These are phyloP conservation scores for Vultur gryphus DNA, from an alignment of 2,797 vertebrate species.

Conservation along the genomic window DNA sequence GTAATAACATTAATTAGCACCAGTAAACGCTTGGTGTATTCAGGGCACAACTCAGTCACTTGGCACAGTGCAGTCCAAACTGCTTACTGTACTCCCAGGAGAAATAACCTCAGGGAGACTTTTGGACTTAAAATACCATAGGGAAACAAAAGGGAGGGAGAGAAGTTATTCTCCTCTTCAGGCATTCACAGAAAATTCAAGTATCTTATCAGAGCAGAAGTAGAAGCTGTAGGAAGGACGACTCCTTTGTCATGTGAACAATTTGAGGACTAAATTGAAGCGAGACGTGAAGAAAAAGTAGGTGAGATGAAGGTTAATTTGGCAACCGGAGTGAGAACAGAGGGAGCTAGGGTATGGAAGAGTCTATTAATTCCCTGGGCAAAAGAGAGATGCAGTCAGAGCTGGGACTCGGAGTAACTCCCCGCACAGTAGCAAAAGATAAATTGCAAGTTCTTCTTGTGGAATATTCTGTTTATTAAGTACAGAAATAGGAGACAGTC, in stretches of 20 bases:
- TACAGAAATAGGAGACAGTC: constrained; percentile 14
- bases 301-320: constrained; percentile 54
- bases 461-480: constrained; percentile 44
- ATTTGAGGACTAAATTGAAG: constrained; percentile 55
- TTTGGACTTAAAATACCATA: neutral
- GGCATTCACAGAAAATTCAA: neutral
- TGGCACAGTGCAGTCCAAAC: neutral
- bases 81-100: neutral
- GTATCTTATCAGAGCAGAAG: constrained; percentile 32
- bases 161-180: neutral
- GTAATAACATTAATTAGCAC: constrained; percentile 25
- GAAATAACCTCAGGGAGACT: constrained; percentile 15
- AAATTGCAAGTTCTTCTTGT: constrained; percentile 13
- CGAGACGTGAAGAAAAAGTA: constrained; percentile 29
- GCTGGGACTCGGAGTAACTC: neutral
- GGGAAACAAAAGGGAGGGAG: neutral
- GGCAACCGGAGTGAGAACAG: neutral
- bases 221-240: neutral
- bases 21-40: neutral
- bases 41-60: neutral
- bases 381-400: neutral
- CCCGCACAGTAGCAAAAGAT: neutral
- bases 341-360: neutral
- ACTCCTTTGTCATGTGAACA: constrained; percentile 42
- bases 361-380: constrained; percentile 49